Base-by-base conservation (phyloP, 2,888 invertebrate genomes). In the Aporophyla nigra region DNA sequence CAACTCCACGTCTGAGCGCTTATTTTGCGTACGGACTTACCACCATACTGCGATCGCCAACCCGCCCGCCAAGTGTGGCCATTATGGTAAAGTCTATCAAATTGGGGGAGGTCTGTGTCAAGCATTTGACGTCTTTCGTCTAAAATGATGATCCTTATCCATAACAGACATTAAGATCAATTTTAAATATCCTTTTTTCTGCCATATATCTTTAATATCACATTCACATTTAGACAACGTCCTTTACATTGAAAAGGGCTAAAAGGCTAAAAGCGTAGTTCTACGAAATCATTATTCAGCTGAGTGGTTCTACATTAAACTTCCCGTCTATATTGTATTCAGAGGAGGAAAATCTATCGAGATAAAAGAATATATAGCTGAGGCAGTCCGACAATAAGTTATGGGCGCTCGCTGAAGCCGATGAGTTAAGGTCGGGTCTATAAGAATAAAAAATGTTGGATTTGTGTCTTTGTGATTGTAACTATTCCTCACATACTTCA, bases 281-380 rank as follows among this genome's bases (percentile, higher is more conserved):
- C 53, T 53, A 27, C 53, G 53, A 76, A 76, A 77, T 76, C 76
- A 76, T 87, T 86, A 86, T 73, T 78, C 73, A 79, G 63, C 63
- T 46, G 72, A 78, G 70, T 81, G 59, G 43, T 62, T 84, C 68
- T 69, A 78, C 76, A 86, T 83, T 87, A 83, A 83, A 87, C 79
- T 78, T 80, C 66, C 74, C 63, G 40, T 76, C 76, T 75, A 61
- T 78, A 80, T 85, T 78, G 79, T 87, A 78, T 85, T 86, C 81
- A 77, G 70, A 77, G 76, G 33, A 77, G 73, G 71, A 85, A 85
- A 80, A 82, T 83, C 80, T 86, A 86, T 87, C 71, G 76, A 85
- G 85, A 86, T 81, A 86, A 87, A 85, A 75, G 76, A 86, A 81
- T 81, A 74, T 74, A 83, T 83, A 80, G 71, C 71, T 79, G 65